Percentiles rank a stretch among this genome's conserved stretches.
These are phyloP conservation scores for Philaethria dido DNA, from an alignment of 2,888 invertebrate species.

Conservation along the genomic window DNA sequence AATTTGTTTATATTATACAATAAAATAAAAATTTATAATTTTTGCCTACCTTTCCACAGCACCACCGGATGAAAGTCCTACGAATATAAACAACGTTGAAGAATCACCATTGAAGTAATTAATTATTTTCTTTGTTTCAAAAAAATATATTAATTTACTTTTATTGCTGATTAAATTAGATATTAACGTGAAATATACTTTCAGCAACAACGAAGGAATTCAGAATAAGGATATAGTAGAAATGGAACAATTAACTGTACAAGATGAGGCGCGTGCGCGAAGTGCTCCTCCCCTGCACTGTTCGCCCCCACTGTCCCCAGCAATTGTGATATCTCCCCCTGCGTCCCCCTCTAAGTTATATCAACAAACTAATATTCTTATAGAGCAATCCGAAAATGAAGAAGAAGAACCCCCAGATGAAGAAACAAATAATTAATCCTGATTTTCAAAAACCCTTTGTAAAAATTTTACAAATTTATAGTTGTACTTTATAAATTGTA, in stretches of 20 bases:
- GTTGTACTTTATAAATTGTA: conserved; percentile 49
- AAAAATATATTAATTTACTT: conserved; percentile 4
- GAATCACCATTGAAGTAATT: conserved; percentile 62
- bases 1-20: not conserved
- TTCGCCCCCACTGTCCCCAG: conserved; percentile 52
- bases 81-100: conserved; percentile 59
- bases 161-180: not conserved
- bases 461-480: conserved; percentile 64
- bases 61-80: conserved; percentile 63
- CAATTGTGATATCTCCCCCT: conserved; percentile 50
- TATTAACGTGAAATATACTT: conserved; percentile 15
- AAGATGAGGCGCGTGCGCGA: conserved; percentile 59
- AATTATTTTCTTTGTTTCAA: conserved; percentile 37
- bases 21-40: not conserved
- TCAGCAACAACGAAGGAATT: conserved; percentile 46
- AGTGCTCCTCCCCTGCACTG: conserved; percentile 59
- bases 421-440: conserved; percentile 50
- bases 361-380: conserved; percentile 63
- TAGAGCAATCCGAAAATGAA: conserved; percentile 54
- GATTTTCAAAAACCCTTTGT: conserved; percentile 56
- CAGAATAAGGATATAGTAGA: conserved; percentile 60
- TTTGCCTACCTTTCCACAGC: conserved; percentile 52
- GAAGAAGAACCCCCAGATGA: conserved; percentile 46
- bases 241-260: conserved; percentile 60
- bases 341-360: conserved; percentile 48